Percentiles rank a stretch among this genome's conserved stretches.
Conservation (phyloP, 2,888 invertebrate genomes). For the Plebejus melissa region DNA sequence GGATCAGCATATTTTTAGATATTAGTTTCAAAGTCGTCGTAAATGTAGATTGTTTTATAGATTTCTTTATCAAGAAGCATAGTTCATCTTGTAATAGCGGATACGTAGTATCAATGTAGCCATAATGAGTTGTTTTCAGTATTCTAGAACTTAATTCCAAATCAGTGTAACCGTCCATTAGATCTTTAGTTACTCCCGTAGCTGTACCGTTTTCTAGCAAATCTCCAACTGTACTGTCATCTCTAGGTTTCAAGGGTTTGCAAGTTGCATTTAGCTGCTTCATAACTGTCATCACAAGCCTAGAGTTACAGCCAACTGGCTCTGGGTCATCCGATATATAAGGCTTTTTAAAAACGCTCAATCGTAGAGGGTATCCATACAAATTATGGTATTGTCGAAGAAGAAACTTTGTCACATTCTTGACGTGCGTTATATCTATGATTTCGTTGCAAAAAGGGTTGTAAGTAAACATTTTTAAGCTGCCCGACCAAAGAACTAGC, state of each 20-base stretch:
- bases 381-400: slow-evolving; percentile 55
- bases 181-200: slow-evolving; percentile 66
- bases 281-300: slow-evolving; percentile 55
- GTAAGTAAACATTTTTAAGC: slow-evolving; percentile 69
- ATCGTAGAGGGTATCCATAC: slow-evolving; percentile 51
- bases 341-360: slow-evolving; percentile 62
- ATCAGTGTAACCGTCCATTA: slow-evolving; percentile 73
- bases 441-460: slow-evolving; percentile 70
- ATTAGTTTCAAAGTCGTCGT: slow-evolving; percentile 60
- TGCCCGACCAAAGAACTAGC: slow-evolving; percentile 52
- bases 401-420: slow-evolving; percentile 52
- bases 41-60: slow-evolving; percentile 68
- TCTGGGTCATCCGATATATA: slow-evolving; percentile 52
- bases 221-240: slow-evolving; percentile 65
- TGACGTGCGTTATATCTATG: slow-evolving; percentile 57
- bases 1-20: slow-evolving; percentile 50
- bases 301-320: slow-evolving; percentile 54
- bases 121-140: slow-evolving; percentile 68
- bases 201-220: slow-evolving; percentile 63
- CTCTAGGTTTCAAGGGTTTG: slow-evolving; percentile 56
- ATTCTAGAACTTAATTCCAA: slow-evolving; percentile 76
- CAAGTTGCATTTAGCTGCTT: slow-evolving; percentile 62
- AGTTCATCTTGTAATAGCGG: slow-evolving; percentile 75
- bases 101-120: slow-evolving; percentile 73
- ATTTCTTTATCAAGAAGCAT: slow-evolving; percentile 76